phyloP scores from a whole-genome alignment of 2,888 invertebrate genomes.

The Latheticus oryzae region DNA sequence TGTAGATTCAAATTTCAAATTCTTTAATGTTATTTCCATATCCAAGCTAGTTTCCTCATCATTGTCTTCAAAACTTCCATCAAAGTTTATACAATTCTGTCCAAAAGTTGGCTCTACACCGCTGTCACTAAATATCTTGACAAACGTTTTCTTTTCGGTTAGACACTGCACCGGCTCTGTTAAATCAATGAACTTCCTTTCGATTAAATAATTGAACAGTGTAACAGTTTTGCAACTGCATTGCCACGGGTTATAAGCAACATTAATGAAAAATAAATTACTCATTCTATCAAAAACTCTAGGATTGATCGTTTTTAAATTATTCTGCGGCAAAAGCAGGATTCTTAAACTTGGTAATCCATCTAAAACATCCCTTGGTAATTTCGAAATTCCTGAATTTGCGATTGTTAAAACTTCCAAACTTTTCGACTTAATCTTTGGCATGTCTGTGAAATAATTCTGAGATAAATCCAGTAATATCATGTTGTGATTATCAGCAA shows the following conservation, averaged over 20 bases:
- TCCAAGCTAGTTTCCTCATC: neutral
- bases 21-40: conserved; percentile 14
- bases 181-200: conserved; percentile 48
- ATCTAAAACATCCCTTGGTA: conserved; percentile 52
- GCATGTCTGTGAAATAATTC: conserved; percentile 59
- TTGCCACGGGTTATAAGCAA: conserved; percentile 58
- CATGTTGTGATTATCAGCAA: conserved; percentile 56
- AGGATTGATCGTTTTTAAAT: conserved; percentile 54
- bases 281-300: conserved; percentile 50
- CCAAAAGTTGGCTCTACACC: conserved; percentile 35
- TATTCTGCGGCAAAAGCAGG: conserved; percentile 59
- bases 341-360: conserved; percentile 57
- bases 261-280: conserved; percentile 49
- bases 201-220: conserved; percentile 53
- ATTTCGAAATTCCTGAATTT: conserved; percentile 55
- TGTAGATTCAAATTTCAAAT: too few species aligned
- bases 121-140: conserved; percentile 49
- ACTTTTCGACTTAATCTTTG: conserved; percentile 55
- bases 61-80: neutral
- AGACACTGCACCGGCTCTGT: conserved; percentile 51
- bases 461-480: conserved; percentile 57
- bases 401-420: conserved; percentile 58
- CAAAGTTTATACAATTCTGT: too few species aligned
- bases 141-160: conserved; percentile 42
- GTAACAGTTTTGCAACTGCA: conserved; percentile 57